phyloP scores from a whole-genome alignment of 2,113 vertebrate genomes.

The Artemisiospiza belli region DNA sequence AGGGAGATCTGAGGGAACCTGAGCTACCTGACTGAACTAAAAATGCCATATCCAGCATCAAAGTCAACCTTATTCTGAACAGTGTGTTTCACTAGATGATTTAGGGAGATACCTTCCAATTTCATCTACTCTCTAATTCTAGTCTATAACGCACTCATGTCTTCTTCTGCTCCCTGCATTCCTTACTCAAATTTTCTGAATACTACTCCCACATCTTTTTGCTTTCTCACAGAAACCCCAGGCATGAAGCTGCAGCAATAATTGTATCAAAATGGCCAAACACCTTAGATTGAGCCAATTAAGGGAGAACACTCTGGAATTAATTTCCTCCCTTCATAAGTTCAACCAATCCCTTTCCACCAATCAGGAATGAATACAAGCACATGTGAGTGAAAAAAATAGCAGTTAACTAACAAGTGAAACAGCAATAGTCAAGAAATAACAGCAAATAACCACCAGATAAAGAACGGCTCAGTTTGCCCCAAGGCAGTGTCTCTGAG shows the following conservation, averaged over 20 bases:
- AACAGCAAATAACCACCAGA: background rate
- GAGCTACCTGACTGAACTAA: background rate
- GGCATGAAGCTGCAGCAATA: background rate
- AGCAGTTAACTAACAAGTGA: background rate
- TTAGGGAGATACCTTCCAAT: background rate
- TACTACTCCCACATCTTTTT: background rate
- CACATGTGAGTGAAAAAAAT: background rate
- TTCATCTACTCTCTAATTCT: background rate
- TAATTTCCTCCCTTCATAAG: background rate
- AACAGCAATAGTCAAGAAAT: background rate
- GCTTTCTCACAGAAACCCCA: background rate
- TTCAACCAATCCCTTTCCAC: background rate
- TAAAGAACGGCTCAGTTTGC: background rate
- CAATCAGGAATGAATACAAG: background rate
- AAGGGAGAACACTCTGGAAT: background rate
- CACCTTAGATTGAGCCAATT: background rate
- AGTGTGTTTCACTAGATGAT: background rate
- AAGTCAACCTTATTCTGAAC: background rate
- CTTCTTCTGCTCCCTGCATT: background rate
- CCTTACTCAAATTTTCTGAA: background rate
- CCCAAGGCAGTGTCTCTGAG: background rate
- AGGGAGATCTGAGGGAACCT: background rate
- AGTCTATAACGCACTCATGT: background rate
- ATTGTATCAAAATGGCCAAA: background rate
- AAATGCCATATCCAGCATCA: background rate